Conservation (phyloP, 1,140 invertebrate genomes). For the Dryas iulia region DNA sequence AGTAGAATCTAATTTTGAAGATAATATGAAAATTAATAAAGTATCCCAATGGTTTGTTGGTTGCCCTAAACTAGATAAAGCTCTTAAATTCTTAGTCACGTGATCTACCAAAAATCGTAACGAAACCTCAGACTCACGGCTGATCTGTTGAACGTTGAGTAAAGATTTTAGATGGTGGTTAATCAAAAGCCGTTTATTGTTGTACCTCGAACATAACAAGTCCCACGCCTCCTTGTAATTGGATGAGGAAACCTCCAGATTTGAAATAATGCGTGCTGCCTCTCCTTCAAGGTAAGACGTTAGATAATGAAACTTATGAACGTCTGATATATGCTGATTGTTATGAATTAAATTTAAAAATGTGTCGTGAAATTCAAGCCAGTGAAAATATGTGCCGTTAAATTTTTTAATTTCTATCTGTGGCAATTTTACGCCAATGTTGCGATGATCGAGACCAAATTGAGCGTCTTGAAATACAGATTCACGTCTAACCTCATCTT, state of each 20-base stretch:
- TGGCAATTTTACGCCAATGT: conserved; percentile 36
- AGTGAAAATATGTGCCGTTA: conserved; percentile 45
- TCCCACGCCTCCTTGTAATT: conserved; percentile 48
- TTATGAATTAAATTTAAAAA: conserved; percentile 49
- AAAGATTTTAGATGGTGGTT: too few relatives aligned
- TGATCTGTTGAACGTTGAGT: too few relatives aligned
- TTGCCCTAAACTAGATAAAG: conserved; percentile 22
- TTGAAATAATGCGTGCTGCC: conserved; percentile 28
- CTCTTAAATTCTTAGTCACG: conserved; percentile 27
- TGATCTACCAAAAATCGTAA: conserved; percentile 32
- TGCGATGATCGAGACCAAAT: conserved; percentile 8
- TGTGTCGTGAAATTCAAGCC: conserved; percentile 51
- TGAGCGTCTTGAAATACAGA: conserved; percentile 18
- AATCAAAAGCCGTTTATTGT: background rate
- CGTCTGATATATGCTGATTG: conserved; percentile 33
- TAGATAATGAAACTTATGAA: conserved; percentile 54
- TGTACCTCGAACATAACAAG: too few relatives aligned
- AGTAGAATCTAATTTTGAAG: conserved; percentile 8
- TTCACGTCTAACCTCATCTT: conserved; percentile 12
- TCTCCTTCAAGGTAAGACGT: conserved; percentile 39
- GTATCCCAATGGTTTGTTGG: conserved; percentile 27
- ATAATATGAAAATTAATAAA: conserved; percentile 8
- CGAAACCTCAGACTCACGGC: background rate
- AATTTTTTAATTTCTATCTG: conserved; percentile 49
- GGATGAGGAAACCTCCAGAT: conserved; percentile 34